Conservation (phyloP, 2,113 vertebrate genomes). For the Eublepharis macularius region DNA sequence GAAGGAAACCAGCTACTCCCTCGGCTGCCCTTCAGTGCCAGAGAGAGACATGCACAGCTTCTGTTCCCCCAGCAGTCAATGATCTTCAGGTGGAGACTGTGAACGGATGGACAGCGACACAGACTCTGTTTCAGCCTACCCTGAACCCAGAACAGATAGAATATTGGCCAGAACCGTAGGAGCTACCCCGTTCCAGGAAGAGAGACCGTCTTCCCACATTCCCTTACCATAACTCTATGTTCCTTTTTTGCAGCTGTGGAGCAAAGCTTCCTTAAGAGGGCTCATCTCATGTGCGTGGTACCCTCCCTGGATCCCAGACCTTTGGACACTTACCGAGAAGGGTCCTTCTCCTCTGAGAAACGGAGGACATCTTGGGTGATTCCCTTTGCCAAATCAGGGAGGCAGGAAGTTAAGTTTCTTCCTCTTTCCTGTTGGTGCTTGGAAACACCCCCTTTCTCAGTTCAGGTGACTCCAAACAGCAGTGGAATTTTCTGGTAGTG, state of each 20-base stretch:
- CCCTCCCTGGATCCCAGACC: background rate
- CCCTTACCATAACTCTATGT: background rate
- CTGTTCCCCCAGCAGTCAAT: conserved; percentile 14
- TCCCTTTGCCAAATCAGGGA: too few species aligned
- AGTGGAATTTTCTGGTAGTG: too few species aligned
- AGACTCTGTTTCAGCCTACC: too few species aligned
- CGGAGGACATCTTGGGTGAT: too few species aligned
- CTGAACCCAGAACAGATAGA: background rate
- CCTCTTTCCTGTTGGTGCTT: too few species aligned
- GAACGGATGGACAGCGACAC: background rate
- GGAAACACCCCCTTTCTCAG: too few species aligned
- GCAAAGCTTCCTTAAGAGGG: background rate
- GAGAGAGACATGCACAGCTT: background rate
- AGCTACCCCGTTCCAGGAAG: background rate
- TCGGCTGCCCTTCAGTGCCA: conserved; percentile 7
- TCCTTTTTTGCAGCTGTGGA: background rate
- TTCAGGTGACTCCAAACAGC: too few species aligned
- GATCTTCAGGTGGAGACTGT: background rate
- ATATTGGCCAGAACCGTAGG: background rate
- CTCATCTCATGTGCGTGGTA: background rate
- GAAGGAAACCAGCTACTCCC: conserved; percentile 33
- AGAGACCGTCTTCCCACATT: background rate
- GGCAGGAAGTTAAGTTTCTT: too few species aligned
- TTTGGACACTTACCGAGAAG: too few species aligned
- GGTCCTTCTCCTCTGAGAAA: too few species aligned